phyloP scores from a whole-genome alignment of 2,113 vertebrate genomes.

The Elanoides forficatus region DNA sequence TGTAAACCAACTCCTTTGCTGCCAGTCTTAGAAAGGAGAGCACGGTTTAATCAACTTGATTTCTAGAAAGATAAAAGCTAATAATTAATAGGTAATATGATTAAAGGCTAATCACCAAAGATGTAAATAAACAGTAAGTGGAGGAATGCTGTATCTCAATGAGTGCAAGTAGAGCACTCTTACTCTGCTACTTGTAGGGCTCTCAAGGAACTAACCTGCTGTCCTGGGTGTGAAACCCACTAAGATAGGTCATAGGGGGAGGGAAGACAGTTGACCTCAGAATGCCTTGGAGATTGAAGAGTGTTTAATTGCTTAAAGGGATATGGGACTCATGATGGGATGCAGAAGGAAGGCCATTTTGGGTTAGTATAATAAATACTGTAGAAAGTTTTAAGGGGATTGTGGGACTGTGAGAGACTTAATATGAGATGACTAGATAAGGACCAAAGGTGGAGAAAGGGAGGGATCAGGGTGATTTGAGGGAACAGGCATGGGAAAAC shows the following conservation, averaged over 20 bases:
- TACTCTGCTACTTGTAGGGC: not conserved
- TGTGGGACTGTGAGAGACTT: not conserved
- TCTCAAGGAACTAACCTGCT: not conserved
- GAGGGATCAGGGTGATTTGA: rapidly evolving
- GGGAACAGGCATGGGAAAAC: not conserved
- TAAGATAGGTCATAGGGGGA: not conserved
- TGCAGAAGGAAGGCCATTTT: not conserved
- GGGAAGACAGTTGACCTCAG: not conserved
- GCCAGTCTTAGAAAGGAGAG: not conserved
- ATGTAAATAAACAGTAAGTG: not conserved
- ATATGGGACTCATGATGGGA: not conserved
- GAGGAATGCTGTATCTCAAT: not conserved
- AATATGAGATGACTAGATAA: not conserved
- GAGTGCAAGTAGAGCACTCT: not conserved
- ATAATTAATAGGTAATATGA: not conserved
- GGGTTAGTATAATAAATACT: not conserved
- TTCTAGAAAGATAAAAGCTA: not conserved
- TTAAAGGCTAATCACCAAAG: not conserved
- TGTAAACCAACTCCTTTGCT: not conserved
- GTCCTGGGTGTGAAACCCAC: not conserved
- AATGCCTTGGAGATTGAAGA: not conserved
- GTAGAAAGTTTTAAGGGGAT: not conserved
- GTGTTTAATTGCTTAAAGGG: not conserved
- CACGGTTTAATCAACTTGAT: not conserved
- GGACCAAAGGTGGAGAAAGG: not conserved